Percentiles rank a stretch among this genome's conserved stretches.
Conservation (phyloP, 2,797 vertebrate genomes). For the Helostoma temminkii region DNA sequence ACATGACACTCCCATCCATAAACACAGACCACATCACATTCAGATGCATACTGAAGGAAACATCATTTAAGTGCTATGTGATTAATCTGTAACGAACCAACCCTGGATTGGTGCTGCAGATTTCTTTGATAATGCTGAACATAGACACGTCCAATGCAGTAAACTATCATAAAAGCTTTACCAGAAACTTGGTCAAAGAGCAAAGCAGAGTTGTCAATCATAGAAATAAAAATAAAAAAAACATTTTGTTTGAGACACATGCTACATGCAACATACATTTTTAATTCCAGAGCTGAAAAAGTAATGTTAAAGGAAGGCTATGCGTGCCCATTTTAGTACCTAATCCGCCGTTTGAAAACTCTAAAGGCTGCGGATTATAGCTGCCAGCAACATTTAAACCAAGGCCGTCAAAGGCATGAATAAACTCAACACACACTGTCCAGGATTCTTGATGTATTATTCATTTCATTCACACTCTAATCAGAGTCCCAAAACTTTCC, state of each 20-base stretch:
- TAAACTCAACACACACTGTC: conserved; percentile 12
- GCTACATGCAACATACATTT: not conserved
- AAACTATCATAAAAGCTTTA: not conserved
- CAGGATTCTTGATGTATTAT: conserved; percentile 34
- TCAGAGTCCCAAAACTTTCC: conserved; percentile 18
- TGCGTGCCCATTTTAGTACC: conserved; percentile 1
- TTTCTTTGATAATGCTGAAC: not conserved
- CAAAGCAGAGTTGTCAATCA: not conserved
- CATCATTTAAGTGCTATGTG: conserved; percentile 3
- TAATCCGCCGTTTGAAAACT: conserved; percentile 30
- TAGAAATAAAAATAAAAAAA: not conserved
- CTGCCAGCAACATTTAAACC: conserved; percentile 42
- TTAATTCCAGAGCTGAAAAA: not conserved
- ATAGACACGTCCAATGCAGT: not conserved
- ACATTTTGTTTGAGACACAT: not conserved
- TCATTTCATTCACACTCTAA: conserved; percentile 33
- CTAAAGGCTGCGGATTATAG: conserved; percentile 14
- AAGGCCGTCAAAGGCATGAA: conserved; percentile 11
- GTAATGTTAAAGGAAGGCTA: not conserved
- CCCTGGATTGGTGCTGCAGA: not conserved
- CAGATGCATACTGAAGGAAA: conserved; percentile 34
- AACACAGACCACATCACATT: conserved; percentile 42
- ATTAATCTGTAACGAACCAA: conserved; percentile 14
- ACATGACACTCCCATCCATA: conserved; percentile 51
- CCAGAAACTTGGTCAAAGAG: not conserved